Evolutionary conservation across 2,888 invertebrate species (phyloP), one percentile per base, ranked within the genome.

Genomic region (Baronia brevicornis): DNA sequence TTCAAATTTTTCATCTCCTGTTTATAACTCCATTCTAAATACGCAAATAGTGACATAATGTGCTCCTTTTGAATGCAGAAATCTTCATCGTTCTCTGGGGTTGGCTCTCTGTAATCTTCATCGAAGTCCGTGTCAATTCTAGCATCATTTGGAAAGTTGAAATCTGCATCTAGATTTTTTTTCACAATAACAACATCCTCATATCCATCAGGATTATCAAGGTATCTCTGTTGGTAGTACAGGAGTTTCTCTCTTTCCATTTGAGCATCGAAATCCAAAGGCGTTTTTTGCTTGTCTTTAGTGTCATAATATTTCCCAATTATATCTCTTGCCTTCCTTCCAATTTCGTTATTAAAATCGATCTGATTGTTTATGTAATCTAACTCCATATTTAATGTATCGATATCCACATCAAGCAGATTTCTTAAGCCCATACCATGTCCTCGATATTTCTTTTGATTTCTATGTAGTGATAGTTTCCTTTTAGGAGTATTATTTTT

Each of bases 11-110:
- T 77, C 40, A 88, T 64, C 66, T 91, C 70, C 40, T 89, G 88
- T 7, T 85, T 82, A n/a, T 87, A 86, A 46, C 93, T 91, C 91
- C 93, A 94, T 51, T 95, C 93, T 22, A 93, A 88, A 56, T 93
- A 95, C 0, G 93, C 89, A 61, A 95, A 92, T 1, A 96, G 74
- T 0, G 92, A 90, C 17, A 91, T 88, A 0, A 95, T 89, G 43
- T 95, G 92, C 48, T 91, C 88, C 5, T 88, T 79, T 45, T 88
- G 89, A 0, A 92, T 87, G 55, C 91, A 92, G 28, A 67, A 71
- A 24, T 70, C 71, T 60, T 71, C 87, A 19, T 63, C 64, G 46
- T 48, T 62, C 22, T 65, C 75, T 2, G 68, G 67, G 0, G 79
- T 82, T 0, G 79, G 69, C 31, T 84, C 82, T 25, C 59, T 71